Percentiles rank a stretch among this genome's conserved stretches.
Evolutionary conservation across 2,888 invertebrate species (phyloP).

Genomic region (Nasonia oneida): DNA sequence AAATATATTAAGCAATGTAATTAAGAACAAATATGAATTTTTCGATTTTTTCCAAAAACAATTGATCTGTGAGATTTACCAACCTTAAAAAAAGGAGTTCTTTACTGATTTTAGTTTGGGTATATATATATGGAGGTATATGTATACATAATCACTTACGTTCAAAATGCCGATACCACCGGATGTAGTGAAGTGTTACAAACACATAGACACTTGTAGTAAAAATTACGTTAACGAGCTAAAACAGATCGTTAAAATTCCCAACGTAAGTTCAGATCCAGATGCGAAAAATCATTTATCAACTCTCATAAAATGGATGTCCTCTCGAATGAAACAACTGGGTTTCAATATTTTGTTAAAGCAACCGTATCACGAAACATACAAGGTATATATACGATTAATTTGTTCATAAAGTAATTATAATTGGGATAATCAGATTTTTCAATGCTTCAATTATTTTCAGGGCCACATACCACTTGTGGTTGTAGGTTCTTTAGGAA

Average conservation of each 20-base stretch:
- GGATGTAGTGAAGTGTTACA: slow-evolving; percentile 75
- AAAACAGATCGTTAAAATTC: slow-evolving; percentile 74
- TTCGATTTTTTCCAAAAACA: slow-evolving; percentile 26
- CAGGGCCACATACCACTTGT: slow-evolving; percentile 76
- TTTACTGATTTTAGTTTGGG: not conserved
- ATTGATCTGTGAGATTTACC: slow-evolving; percentile 42
- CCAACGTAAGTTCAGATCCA: slow-evolving; percentile 75
- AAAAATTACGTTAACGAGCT: slow-evolving; percentile 74
- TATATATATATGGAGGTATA: not conserved
- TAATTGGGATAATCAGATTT: not conserved
- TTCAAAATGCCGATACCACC: slow-evolving; percentile 73
- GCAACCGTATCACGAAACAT: slow-evolving; percentile 38
- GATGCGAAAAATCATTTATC: slow-evolving; percentile 71
- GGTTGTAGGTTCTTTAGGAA: slow-evolving; percentile 76
- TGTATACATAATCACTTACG: not conserved
- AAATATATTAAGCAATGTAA: not conserved
- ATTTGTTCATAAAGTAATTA: not conserved
- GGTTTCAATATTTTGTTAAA: slow-evolving; percentile 72
- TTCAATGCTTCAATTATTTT: slow-evolving; percentile 28
- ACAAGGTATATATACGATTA: slow-evolving; percentile 38
- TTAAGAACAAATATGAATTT: not conserved
- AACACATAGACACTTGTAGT: slow-evolving; percentile 76
- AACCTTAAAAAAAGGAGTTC: slow-evolving; percentile 32
- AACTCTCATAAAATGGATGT: slow-evolving; percentile 75
- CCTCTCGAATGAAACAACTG: slow-evolving; percentile 76